Percentiles rank a stretch among this genome's conserved stretches.
These are phyloP conservation scores for Pelmatolapia mariae DNA, from an alignment of 2,113 vertebrate species.

Conservation along the genomic window DNA sequence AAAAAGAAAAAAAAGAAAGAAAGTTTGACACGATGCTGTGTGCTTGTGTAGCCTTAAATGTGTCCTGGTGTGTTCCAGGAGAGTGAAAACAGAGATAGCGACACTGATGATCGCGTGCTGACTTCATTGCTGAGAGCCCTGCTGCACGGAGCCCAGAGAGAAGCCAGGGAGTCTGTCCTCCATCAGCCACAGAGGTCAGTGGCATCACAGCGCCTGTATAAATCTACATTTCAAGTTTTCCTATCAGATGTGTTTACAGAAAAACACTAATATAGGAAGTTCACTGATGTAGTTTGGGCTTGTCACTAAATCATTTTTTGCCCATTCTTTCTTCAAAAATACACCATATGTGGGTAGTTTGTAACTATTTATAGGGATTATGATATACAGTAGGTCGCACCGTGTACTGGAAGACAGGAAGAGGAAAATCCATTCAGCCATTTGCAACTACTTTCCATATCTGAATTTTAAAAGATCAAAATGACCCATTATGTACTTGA, in stretches of 20 bases:
- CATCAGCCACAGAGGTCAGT: slow-evolving; percentile 85
- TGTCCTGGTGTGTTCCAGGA: slow-evolving; percentile 45
- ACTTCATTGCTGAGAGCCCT: slow-evolving; percentile 56
- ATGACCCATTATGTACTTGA: background rate
- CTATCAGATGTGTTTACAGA: background rate
- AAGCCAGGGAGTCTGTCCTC: slow-evolving; percentile 71
- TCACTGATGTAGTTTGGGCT: background rate
- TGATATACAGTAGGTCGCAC: background rate
- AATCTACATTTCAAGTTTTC: background rate
- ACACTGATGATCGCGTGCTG: slow-evolving; percentile 53
- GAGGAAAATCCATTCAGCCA: background rate
- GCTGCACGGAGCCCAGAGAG: slow-evolving; percentile 62
- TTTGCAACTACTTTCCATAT: background rate
- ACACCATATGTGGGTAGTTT: background rate
- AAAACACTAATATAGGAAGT: background rate
- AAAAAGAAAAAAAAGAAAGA: background rate
- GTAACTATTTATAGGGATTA: background rate
- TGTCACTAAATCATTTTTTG: background rate
- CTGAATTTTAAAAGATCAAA: background rate
- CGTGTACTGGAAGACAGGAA: background rate
- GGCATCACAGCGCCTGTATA: background rate
- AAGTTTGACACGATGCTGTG: background rate
- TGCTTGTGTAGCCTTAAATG: background rate
- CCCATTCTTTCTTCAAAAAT: background rate
- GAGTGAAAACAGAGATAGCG: slow-evolving; percentile 42